Conservation (phyloP, 2,113 vertebrate genomes). For the Plotosus lineatus region DNA sequence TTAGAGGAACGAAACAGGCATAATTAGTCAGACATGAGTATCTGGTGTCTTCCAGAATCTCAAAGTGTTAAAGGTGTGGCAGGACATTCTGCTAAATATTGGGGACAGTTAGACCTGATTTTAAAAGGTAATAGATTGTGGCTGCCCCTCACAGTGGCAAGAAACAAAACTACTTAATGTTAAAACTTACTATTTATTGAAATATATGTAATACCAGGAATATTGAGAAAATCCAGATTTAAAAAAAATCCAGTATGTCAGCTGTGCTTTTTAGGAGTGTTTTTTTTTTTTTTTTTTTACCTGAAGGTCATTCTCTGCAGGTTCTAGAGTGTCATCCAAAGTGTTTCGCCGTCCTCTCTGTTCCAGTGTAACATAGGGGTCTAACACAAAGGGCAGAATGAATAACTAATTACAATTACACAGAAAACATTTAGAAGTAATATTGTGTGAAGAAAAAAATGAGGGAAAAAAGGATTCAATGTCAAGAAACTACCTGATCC, state of each 20-base stretch:
- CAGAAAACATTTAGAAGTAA: neutral
- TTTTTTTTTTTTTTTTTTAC: constrained; percentile 59
- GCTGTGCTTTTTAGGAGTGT: too few relatives aligned
- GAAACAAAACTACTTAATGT: neutral
- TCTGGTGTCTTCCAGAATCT: neutral
- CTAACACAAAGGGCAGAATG: constrained; percentile 55
- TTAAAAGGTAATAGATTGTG: too few relatives aligned
- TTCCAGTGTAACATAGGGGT: constrained; percentile 86
- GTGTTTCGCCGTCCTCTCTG: constrained; percentile 87
- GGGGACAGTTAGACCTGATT: neutral
- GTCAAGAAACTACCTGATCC: constrained; percentile 81
- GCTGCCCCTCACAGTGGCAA: neutral
- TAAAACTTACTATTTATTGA: neutral
- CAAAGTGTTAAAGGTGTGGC: neutral
- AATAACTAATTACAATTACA: neutral
- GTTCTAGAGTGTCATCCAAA: constrained; percentile 83
- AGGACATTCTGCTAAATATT: neutral
- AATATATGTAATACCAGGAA: neutral
- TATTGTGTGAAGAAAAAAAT: neutral
- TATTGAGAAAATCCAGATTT: neutral
- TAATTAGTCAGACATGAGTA: neutral
- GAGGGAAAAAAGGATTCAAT: neutral
- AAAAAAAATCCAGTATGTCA: neutral
- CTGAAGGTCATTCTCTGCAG: constrained; percentile 83
- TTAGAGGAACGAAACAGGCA: neutral